A percentile compares a stretch with the other conserved stretches of the same genome.
phyloP scores from a whole-genome alignment of 2,113 vertebrate species.

The Halcyon senegalensis region DNA sequence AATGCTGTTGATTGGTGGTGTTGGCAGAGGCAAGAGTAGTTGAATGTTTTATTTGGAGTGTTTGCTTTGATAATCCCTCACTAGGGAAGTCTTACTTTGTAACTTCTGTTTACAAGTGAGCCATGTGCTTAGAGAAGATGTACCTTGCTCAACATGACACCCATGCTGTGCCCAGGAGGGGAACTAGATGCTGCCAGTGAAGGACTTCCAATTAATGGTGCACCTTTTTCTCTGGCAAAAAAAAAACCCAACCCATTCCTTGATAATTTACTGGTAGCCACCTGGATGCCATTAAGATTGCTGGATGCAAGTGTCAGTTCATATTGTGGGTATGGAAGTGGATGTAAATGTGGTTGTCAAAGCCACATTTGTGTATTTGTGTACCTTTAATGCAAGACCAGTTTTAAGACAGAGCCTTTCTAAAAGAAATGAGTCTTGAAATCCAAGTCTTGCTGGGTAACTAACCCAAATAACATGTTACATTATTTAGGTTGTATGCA shows the following conservation, averaged over 20 bases:
- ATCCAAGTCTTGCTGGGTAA: not conserved
- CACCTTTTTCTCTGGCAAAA: not conserved
- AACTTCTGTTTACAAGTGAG: not conserved
- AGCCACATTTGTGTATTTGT: not conserved
- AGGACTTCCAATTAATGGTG: not conserved
- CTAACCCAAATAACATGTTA: not conserved
- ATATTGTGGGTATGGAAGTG: not conserved
- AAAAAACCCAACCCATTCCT: not conserved
- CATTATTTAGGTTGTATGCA: not conserved
- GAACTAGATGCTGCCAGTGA: not conserved
- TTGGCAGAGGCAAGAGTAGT: not conserved
- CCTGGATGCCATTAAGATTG: not conserved
- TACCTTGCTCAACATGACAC: not conserved
- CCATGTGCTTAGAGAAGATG: not conserved
- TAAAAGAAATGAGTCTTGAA: conserved; percentile 14
- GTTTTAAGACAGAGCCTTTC: not conserved
- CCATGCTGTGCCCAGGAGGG: not conserved
- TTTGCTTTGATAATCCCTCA: not conserved
- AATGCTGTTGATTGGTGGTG: not conserved
- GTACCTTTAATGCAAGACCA: not conserved
- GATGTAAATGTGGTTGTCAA: not conserved
- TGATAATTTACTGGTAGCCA: not conserved
- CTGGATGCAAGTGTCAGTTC: not conserved
- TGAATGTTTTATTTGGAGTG: not conserved
- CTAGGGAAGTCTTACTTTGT: not conserved